These are phyloP conservation scores for Dyspetes luteomarginatus DNA, from an alignment of 2,888 invertebrate genomes.

Conservation along the genomic window DNA sequence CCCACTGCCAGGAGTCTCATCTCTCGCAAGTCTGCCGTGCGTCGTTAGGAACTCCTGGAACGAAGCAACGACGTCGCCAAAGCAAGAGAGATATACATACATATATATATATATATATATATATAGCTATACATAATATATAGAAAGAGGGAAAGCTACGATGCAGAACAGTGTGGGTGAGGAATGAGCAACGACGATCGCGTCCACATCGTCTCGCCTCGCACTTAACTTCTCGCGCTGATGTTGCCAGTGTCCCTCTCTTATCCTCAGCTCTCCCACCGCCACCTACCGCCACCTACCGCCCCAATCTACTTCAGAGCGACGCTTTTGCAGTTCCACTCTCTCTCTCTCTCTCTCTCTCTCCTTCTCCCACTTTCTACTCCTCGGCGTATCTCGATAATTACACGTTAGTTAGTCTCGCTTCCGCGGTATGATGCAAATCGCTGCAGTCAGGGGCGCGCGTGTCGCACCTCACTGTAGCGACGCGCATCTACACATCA, in stretches of 20 bases:
- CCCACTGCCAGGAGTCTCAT: neutral
- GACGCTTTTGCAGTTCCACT: slow-evolving; percentile 8
- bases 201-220: slow-evolving; percentile 37
- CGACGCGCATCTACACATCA: neutral
- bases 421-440: slow-evolving; percentile 49
- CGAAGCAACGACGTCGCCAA: slow-evolving; percentile 35
- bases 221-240: slow-evolving; percentile 37
- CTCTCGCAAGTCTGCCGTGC: slow-evolving; percentile 7
- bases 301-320: slow-evolving; percentile 32
- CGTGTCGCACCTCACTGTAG: slow-evolving; percentile 13
- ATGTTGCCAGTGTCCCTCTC: slow-evolving; percentile 16
- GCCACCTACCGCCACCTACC: slow-evolving; percentile 21
- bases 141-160: neutral
- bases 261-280: neutral
- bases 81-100: slow-evolving; percentile 26
- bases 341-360: slow-evolving; percentile 10
- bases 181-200: slow-evolving; percentile 47
- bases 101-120: neutral
- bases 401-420: slow-evolving; percentile 71
- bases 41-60: slow-evolving; percentile 50
- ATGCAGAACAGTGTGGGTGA: slow-evolving; percentile 34
- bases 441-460: slow-evolving; percentile 7
- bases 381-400: slow-evolving; percentile 70
- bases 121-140: neutral
- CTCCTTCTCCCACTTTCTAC: slow-evolving; percentile 20